phyloP scores from a whole-genome alignment of 2,113 vertebrate species.

The Thermophis baileyi region DNA sequence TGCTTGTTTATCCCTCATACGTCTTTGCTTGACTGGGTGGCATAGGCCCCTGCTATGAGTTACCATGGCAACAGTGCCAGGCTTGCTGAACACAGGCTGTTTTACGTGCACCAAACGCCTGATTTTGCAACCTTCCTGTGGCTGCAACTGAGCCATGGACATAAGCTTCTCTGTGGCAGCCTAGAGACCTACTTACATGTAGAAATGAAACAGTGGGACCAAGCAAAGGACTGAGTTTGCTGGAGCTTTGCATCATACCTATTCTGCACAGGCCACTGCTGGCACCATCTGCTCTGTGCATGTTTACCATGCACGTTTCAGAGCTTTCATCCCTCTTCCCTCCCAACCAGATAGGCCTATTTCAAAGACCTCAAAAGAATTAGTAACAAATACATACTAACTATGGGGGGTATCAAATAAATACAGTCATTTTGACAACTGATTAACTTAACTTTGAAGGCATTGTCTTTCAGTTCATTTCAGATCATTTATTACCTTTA shows the following conservation, averaged over 20 bases:
- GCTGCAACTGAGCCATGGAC: slow-evolving; percentile 9
- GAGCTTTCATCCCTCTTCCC: neutral
- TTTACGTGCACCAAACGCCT: slow-evolving; percentile 30
- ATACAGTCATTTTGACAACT: slow-evolving; percentile 5
- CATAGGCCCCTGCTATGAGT: slow-evolving; percentile 42
- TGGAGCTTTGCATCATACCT: neutral
- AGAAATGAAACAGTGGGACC: neutral
- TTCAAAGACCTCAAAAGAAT: neutral
- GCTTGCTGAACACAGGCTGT: slow-evolving; percentile 27
- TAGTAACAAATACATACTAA: slow-evolving; percentile 17
- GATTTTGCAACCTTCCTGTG: slow-evolving; percentile 13
- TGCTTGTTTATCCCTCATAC: neutral
- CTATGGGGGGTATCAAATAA: neutral
- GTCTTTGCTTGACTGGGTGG: neutral
- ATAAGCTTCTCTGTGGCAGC: neutral
- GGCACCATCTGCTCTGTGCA: neutral
- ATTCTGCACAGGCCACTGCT: neutral
- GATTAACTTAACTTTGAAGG: neutral
- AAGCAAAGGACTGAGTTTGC: neutral
- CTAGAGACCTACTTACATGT: neutral
- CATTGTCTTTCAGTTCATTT: neutral
- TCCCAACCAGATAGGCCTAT: neutral
- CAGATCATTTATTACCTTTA: neutral
- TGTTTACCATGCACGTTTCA: slow-evolving; percentile 6
- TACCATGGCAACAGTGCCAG: slow-evolving; percentile 54